Percentiles rank a stretch among this genome's conserved stretches.
Evolutionary conservation across 2,797 vertebrate genomes (phyloP).

Genomic region (Amazonetta brasiliensis): DNA sequence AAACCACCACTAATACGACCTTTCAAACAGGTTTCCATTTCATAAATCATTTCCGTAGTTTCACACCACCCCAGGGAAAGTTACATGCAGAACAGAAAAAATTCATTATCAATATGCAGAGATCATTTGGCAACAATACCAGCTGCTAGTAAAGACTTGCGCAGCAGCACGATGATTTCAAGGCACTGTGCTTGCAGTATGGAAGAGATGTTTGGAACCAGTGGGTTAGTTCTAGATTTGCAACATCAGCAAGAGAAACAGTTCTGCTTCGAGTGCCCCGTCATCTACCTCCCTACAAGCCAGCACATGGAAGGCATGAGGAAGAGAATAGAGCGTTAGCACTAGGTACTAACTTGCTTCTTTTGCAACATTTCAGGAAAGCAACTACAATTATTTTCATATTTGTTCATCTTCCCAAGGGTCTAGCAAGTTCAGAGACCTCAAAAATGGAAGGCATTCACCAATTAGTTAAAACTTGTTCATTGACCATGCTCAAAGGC

Average conservation of each 20-base stretch:
- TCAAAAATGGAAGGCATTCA: neutral
- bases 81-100: neutral
- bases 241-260: neutral
- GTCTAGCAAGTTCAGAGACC: neutral
- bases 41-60: conserved; percentile 15
- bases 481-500: neutral
- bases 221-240: neutral
- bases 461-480: neutral
- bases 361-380: neutral
- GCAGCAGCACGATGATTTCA: neutral
- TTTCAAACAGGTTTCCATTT: conserved; percentile 41
- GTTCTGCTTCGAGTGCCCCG: neutral
- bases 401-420: neutral
- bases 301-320: rapidly evolving
- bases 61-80: conserved; percentile 29
- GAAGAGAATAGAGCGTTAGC: neutral
- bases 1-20: neutral
- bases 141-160: neutral
- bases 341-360: neutral
- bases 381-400: neutral
- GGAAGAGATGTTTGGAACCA: neutral
- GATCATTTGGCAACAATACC: neutral
- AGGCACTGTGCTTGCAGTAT: neutral
- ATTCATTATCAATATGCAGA: conserved; percentile 25
- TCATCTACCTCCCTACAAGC: neutral